Base-by-base conservation (phyloP, 2,797 vertebrate species). In the Gymnocypris eckloni region DNA sequence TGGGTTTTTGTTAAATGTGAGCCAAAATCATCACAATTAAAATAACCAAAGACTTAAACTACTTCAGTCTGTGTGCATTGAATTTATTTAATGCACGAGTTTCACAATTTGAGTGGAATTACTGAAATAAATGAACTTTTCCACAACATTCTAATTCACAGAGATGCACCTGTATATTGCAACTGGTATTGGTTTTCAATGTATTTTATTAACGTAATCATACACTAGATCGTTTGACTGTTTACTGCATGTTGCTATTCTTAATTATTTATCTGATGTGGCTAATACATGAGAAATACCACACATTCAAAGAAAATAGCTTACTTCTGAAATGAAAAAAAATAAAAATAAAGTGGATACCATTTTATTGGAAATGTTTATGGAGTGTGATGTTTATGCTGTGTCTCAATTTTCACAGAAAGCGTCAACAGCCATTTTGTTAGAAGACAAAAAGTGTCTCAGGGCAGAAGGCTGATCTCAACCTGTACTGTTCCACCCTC, bases 401-500 rank as follows among this genome's bases (percentile, higher is more conserved):
- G 67, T 88, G 88, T 90, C 90, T 86, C 72, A 79, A 91, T 93
- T 94, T 91, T 93, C 92, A 93, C 94, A 94, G 94, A 93, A 91
- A 89, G 91, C 90, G 90, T 90, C 90, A 93, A 93, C 93, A 92
- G 89, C 92, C 91, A 93, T 94, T 95, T 94, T 92, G 93, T 93
- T 93, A 92, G 94, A 91, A 94, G 92, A 92, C 90, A 90, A 89
- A 84, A 84, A 90, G 61, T 91, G 90, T 92, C 92, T 93, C 76
- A 37, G 79, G 92, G 93, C 91, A 82, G 91, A 93, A 87, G 13
- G 48, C 61, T 39, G n/a, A 84, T 77, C 66, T 66, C 85, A 81
- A 43, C 39, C 71, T 43, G 61, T 41, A 67, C 56, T 73, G 56
- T 82, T 78, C 75, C 54, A 76, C 72, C 52, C 71, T 64, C 83